Conservation (phyloP, 2,888 invertebrate species). For the Onchidella celtica region DNA sequence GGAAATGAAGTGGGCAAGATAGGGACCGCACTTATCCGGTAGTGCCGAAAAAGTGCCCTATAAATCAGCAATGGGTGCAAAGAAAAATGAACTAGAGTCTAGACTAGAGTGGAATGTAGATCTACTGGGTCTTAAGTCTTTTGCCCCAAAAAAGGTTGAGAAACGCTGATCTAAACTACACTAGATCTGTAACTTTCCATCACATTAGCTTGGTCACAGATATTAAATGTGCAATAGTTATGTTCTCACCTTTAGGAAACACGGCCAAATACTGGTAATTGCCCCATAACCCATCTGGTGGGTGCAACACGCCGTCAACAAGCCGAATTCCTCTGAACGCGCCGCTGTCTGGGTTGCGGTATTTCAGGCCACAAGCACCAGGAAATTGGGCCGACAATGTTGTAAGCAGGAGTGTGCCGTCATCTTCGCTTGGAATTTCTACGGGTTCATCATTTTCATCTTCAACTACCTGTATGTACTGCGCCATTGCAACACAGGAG, state of each 20-base stretch:
- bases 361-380: conserved; percentile 97
- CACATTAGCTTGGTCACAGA: too few relatives aligned
- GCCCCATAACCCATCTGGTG: conserved; percentile 96
- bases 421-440: conserved; percentile 96
- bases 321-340: conserved; percentile 83
- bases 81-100: too few relatives aligned
- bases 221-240: too few relatives aligned
- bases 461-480: conserved; percentile 94
- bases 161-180: too few relatives aligned
- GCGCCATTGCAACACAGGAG: conserved; percentile 63
- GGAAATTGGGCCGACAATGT: conserved; percentile 98
- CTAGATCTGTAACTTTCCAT: too few relatives aligned
- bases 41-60: too few relatives aligned
- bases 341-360: conserved; percentile 90
- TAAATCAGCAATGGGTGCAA: too few relatives aligned
- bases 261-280: conserved; percentile 85
- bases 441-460: conserved; percentile 96
- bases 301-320: conserved; percentile 93
- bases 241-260: conserved; percentile 82
- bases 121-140: too few relatives aligned
- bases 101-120: too few relatives aligned
- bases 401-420: conserved; percentile 93
- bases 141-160: too few relatives aligned
- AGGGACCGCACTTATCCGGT: too few relatives aligned
- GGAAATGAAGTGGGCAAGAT: too few relatives aligned